Evolutionary conservation across 2,797 vertebrate species (phyloP).

Genomic region (Eulemur mongoz): DNA sequence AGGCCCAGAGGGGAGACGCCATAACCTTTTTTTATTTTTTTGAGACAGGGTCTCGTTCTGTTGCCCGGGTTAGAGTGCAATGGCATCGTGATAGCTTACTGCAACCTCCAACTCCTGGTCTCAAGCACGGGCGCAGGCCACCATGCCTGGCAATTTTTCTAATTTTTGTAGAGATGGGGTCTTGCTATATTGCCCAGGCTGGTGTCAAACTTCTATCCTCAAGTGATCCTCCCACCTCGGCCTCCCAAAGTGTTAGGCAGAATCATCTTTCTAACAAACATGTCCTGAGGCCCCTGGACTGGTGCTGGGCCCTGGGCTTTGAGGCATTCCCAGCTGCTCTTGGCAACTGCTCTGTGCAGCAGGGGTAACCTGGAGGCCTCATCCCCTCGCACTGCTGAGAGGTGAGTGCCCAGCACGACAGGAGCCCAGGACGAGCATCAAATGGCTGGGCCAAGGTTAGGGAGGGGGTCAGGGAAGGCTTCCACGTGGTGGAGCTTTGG

Average conservation of each 20-base stretch:
- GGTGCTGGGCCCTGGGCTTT: neutral
- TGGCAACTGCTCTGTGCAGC: rapidly evolving
- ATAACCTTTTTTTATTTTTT: neutral
- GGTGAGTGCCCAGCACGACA: neutral
- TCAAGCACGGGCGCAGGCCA: neutral
- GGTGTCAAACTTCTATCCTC: neutral
- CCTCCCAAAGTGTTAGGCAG: neutral
- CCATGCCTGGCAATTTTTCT: neutral
- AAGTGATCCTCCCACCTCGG: neutral
- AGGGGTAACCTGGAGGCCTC: neutral
- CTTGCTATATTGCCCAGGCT: neutral
- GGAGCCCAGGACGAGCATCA: neutral
- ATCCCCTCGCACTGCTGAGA: neutral
- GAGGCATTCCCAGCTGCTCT: neutral
- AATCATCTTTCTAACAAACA: neutral
- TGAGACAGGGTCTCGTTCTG: neutral
- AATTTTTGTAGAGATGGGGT: neutral
- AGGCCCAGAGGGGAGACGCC: neutral
- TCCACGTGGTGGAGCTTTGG: neutral
- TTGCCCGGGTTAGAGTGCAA: neutral
- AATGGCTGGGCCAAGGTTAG: neutral
- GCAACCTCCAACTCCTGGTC: neutral
- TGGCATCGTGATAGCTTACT: neutral
- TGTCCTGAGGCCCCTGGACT: neutral
- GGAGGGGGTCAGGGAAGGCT: neutral